Evolutionary conservation across 2,888 invertebrate species (phyloP), one percentile per base, ranked within the genome.

Genomic region (Xylocampa areola): DNA sequence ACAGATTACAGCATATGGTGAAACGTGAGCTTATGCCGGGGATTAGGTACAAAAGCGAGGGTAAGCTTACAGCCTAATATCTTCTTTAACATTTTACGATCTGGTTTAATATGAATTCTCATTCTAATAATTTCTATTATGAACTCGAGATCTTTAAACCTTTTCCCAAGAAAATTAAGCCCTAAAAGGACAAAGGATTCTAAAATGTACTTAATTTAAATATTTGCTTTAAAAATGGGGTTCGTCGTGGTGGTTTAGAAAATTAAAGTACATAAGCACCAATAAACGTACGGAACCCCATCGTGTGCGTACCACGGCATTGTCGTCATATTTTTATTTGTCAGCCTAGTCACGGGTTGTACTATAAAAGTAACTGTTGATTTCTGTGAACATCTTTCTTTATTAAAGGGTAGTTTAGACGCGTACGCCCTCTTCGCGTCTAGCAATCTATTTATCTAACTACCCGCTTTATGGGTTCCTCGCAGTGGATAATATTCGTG

Each of bases 391-490:
- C 88, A 86, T 87, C 69, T 82, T 82, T 87, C 87, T 85, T 81
- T 87, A 89, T 88, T 89, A 87, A 85, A 86, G 65, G 84, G 84
- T 82, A 86, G 84, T 88, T 88, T 85, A 79, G 83, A 79, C 71
- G 84, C 84, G 80, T 61, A 73, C 78, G 77, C 81, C 79, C 82
- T 80, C 76, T 68, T 68, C 65, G 79, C 80, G 78, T 73, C 79
- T 79, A 80, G 84, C 85, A 78, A 89, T 86, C 84, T 87, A 87
- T 88, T 88, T 88, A 87, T 85, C 80, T 86, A 87, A 88, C 86
- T 86, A 82, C 86, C 82, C 79, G 79, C 80, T 86, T 88, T 86
- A 86, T 86, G 82, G 86, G 81, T 87, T 81, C 76, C 68, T 73
- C 80, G 76, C 77, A 70, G 76, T 74, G 76, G 77, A 80, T 84